phyloP scores from a whole-genome alignment of 1,140 invertebrate genomes.

The Drosophila santomea region DNA sequence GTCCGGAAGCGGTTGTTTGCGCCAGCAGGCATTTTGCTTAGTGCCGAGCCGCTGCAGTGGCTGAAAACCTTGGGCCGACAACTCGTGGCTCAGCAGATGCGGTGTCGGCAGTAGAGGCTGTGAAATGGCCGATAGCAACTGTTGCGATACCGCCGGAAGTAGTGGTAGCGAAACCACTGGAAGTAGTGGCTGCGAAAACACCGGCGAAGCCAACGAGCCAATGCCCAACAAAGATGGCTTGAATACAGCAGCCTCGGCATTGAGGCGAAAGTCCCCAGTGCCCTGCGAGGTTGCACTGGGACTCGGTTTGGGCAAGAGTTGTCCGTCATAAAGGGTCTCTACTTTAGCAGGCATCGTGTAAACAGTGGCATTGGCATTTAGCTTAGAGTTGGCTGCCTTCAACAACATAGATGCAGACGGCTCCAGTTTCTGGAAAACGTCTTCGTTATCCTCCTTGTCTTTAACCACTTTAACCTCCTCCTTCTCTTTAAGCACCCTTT shows the following conservation, averaged over 20 bases:
- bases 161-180: neutral
- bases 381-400: constrained; percentile 27
- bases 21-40: neutral
- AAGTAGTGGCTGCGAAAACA: neutral
- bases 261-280: constrained; percentile 22
- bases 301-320: neutral
- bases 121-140: neutral
- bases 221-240: constrained; percentile 17
- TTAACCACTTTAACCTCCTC: neutral
- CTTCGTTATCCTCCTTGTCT: neutral
- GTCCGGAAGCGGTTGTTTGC: constrained; percentile 52
- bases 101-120: neutral
- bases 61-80: neutral
- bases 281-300: neutral
- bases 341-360: neutral
- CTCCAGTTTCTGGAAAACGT: neutral
- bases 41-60: neutral
- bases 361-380: constrained; percentile 19
- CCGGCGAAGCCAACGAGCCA: no score
- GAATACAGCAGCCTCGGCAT: constrained; percentile 51
- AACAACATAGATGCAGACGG: constrained; percentile 1
- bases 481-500: no score
- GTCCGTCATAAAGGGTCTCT: neutral
- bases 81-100: neutral
- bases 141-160: neutral